These are phyloP conservation scores for Planiliza haematocheilus DNA, from an alignment of 2,113 vertebrate genomes.

Conservation along the genomic window DNA sequence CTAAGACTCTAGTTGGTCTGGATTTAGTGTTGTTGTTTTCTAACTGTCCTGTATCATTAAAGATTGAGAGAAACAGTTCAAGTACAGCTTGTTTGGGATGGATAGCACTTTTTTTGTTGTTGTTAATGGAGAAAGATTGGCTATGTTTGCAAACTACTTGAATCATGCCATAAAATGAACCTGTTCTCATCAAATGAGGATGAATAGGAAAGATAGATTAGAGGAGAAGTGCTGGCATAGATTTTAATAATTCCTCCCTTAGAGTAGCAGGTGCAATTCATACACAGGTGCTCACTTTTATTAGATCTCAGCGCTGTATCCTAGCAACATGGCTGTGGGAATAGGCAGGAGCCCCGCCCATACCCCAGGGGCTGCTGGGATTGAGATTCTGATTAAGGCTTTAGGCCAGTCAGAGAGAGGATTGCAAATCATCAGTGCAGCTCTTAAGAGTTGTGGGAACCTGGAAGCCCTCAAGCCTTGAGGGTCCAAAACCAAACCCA, in stretches of 20 bases:
- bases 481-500: slow-evolving; percentile 48
- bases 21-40: slow-evolving; percentile 46
- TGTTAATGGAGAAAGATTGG: slow-evolving; percentile 30
- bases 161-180: slow-evolving; percentile 46
- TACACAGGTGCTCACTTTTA: slow-evolving; percentile 71
- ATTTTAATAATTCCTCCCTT: slow-evolving; percentile 62
- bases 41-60: slow-evolving; percentile 48
- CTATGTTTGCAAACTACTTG: slow-evolving; percentile 44
- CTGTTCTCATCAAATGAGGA: slow-evolving; percentile 52
- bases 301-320: slow-evolving; percentile 69
- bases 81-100: slow-evolving; percentile 45
- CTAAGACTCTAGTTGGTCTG: slow-evolving; percentile 57
- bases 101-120: slow-evolving; percentile 36
- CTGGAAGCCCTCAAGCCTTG: slow-evolving; percentile 59
- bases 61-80: slow-evolving; percentile 36
- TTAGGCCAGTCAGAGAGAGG: slow-evolving; percentile 54
- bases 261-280: slow-evolving; percentile 70
- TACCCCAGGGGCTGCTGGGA: slow-evolving; percentile 59
- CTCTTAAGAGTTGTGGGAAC: slow-evolving; percentile 72
- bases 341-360: slow-evolving; percentile 55
- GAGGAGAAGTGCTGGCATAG: slow-evolving; percentile 48
- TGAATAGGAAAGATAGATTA: slow-evolving; percentile 52
- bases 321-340: slow-evolving; percentile 72
- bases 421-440: slow-evolving; percentile 71
- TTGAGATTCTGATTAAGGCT: slow-evolving; percentile 75